Conservation (phyloP, 2,113 vertebrate genomes). For the Psammodynastes pulverulentus region DNA sequence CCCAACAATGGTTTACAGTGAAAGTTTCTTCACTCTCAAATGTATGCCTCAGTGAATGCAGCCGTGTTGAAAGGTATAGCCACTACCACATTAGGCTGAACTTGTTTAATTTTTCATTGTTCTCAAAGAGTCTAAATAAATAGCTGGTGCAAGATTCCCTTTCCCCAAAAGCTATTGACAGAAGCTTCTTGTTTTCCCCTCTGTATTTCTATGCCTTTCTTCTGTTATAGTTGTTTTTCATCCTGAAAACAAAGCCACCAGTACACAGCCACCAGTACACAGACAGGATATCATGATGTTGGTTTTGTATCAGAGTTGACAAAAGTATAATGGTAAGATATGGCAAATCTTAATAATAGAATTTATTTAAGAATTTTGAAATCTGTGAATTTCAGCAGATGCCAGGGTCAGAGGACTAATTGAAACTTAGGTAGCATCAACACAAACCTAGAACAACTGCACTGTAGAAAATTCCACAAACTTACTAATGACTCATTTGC, state of each 20-base stretch:
- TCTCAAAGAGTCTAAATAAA: not conserved
- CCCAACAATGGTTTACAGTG: not conserved
- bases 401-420: not conserved
- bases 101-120: not conserved
- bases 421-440: not conserved
- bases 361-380: not conserved
- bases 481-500: not conserved
- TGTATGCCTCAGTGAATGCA: not conserved
- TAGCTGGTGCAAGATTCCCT: not conserved
- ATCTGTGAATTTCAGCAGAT: not conserved
- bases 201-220: not conserved
- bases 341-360: not conserved
- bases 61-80: not conserved
- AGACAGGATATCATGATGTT: not conserved
- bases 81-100: not conserved
- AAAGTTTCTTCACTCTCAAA: not conserved
- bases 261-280: not conserved
- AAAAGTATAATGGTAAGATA: not conserved
- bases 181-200: not conserved
- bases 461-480: not conserved
- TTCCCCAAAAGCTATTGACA: not conserved
- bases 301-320: not conserved
- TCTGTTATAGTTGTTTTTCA: not conserved
- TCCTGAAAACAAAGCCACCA: not conserved
- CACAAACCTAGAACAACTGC: not conserved